These are phyloP conservation scores for Dermochelys coriacea DNA, from an alignment of 2,797 vertebrate genomes.

Conservation along the genomic window DNA sequence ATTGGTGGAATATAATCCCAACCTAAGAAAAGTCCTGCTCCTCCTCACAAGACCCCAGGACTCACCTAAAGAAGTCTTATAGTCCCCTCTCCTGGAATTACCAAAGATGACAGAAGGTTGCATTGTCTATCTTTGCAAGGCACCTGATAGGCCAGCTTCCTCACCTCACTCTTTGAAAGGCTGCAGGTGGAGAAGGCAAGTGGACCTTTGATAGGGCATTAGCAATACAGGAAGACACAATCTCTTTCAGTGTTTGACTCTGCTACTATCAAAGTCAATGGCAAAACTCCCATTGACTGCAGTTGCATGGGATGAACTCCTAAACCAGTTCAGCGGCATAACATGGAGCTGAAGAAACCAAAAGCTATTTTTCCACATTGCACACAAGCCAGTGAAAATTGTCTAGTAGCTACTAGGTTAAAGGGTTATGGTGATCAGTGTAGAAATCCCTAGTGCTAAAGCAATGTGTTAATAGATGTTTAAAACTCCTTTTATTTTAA, in stretches of 20 bases:
- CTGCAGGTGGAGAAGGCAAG: not conserved
- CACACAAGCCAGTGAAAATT: not conserved
- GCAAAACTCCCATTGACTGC: not conserved
- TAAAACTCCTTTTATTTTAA: not conserved
- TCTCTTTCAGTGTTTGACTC: not conserved
- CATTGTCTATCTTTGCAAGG: not conserved
- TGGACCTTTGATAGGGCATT: not conserved
- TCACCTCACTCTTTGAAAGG: not conserved
- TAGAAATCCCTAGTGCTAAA: not conserved
- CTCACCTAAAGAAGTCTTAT: not conserved
- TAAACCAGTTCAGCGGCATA: not conserved
- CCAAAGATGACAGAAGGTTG: not conserved
- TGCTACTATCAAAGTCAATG: not conserved
- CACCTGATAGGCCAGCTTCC: rapidly evolving
- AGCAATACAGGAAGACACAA: not conserved
- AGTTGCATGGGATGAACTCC: not conserved
- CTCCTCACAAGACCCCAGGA: not conserved
- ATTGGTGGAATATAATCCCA: not conserved
- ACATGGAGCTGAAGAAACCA: not conserved
- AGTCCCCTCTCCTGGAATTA: not conserved
- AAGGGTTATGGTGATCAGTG: not conserved
- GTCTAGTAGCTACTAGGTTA: not conserved
- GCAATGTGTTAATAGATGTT: not conserved
- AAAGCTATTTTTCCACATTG: not conserved
- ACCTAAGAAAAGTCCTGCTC: not conserved